Base-by-base conservation (phyloP, 2,888 invertebrate species). In the Tetanocera ferruginea region DNA sequence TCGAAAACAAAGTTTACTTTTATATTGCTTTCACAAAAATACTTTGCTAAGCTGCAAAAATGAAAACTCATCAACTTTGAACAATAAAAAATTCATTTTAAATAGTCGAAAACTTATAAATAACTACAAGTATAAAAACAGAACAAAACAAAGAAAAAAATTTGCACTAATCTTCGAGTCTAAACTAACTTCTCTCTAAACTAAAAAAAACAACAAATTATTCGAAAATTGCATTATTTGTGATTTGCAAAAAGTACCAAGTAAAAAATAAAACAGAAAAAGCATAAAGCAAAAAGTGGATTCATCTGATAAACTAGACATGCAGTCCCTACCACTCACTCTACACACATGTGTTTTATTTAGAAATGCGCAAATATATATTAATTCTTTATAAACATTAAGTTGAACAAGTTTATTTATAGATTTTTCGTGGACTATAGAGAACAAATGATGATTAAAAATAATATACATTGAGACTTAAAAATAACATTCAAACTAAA, bases 311-410 rank as follows among this genome's bases (percentile, higher is more conserved):
- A 75, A 75, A 55, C 75, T 66, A 75, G 55, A 67, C 75, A 75
- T 75, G 37, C 23, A 67, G 67, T 67, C 66, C 75, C 75, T 75
- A 67, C 66, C 28, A 14, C 55, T 8, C 34, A 28, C 51, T 70
- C 19, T 67, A 14, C 37, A 19, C 43, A 37, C 31, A 67, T 66
- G 66, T 67, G 82, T 83, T 84, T 84, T 83, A 84, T 84, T 84
- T 82, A 86, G 82, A 82, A 87, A 85, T 86, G 87, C 87, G 86
- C 86, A 86, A 86, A 87, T 85, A 87, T 87, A 85, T 86, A 70
- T 70, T 62, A 57, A 69, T 76, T 67, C 74, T 43, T n/a, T 69
- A 78, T 64, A 73, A 64, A 76, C 76, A 86, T 86, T 87, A 85
- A 87, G 84, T 86, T 87, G 85, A 85, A 85, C 83, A 84, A 80